Evolutionary conservation across 1,140 invertebrate species (phyloP).

Genomic region (Drosophila micromelanica): DNA sequence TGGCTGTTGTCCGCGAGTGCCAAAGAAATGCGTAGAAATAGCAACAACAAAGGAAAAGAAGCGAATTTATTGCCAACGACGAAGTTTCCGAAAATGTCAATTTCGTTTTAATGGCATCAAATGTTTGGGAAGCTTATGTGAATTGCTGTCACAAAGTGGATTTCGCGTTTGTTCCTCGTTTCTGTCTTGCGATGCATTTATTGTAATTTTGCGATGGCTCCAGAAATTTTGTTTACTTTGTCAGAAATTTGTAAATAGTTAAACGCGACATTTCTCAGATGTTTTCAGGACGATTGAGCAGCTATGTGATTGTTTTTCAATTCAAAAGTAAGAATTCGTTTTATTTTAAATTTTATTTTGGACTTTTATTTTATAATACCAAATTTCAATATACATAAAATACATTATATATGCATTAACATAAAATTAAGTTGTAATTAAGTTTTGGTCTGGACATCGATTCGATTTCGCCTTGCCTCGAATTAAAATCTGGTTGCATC

Average conservation of each 20-base stretch:
- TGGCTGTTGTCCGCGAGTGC: conserved; percentile 51
- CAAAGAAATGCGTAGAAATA: conserved; percentile 66
- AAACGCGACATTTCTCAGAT: background rate
- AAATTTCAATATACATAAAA: no score
- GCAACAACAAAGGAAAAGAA: conserved; percentile 34
- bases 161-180: conserved; percentile 44
- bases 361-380: no score
- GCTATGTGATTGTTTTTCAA: background rate
- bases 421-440: no score
- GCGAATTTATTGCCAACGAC: conserved; percentile 75
- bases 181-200: background rate
- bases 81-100: conserved; percentile 80
- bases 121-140: conserved; percentile 75
- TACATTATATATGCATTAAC: no score
- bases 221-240: conserved; percentile 31
- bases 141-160: conserved; percentile 76
- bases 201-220: background rate
- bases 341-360: background rate
- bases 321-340: background rate
- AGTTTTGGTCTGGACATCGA: no score
- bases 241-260: conserved; percentile 21
- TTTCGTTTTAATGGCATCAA: conserved; percentile 77
- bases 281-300: background rate
- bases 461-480: no score
- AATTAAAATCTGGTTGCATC: no score